Evolutionary conservation across 1,140 invertebrate species (phyloP), one percentile per base, ranked within the genome.

Genomic region (Ceratina australensis): DNA sequence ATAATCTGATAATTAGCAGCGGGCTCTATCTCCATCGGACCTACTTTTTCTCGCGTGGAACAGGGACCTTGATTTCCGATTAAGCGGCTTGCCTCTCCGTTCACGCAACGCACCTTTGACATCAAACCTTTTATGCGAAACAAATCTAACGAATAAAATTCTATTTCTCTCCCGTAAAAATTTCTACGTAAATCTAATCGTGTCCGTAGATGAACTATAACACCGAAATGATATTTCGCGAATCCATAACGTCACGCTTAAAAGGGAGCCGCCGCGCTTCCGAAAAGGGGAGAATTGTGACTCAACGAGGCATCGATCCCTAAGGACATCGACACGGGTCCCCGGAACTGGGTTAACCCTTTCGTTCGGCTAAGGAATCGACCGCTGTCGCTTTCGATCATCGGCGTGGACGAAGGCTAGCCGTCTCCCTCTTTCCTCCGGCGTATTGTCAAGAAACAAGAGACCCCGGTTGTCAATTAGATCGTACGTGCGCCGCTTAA

Each of bases 391-490:
- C 2, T 12, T 71, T 71, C 57, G 67, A 71, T 77, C 57, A 77
- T 63, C 49, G 16, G 15, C n/a, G 56, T 10, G 10, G 20, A 13
- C 22, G 8, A 18, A 0, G 8, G 3, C 13, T 20, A 5, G 28
- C 13, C 52, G 12, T 42, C 22, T 15, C 0, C 4, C 5, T 5
- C 16, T 28, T 22, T 50, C 15, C 18, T 22, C 5, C 0, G 1
- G 15, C 16, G 18, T 4, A 13, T 24, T 12, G 66, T 65, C 15
- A 68, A 49, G 47, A 71, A 26, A 50, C 24, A 47, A 59, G 52
- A 50, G 52, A 49, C 66, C 59, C 73, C 47, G 33, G 47, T 65
- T 86, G 84, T 87, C 87, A 87, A 88, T 89, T 85, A 88, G 79
- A 73, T 64, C 59, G n/a, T 78, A 33, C 67, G 66, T 72, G 75